phyloP scores from a whole-genome alignment of 1,140 invertebrate species.

The Diorhabda carinulata region DNA sequence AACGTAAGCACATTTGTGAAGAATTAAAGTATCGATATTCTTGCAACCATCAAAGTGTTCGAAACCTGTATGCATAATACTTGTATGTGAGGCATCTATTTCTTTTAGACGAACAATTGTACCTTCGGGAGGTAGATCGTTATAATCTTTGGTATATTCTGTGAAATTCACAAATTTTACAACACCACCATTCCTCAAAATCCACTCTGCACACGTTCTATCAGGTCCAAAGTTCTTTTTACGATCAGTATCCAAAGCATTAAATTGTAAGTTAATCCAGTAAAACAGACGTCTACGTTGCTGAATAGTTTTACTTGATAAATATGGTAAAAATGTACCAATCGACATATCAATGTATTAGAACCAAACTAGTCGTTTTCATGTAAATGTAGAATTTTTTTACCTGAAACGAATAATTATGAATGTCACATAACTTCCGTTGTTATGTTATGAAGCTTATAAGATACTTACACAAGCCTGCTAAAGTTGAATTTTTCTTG shows the following conservation, averaged over 20 bases:
- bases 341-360: not conserved
- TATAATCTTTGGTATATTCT: constrained; percentile 64
- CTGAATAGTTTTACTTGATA: not conserved
- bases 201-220: constrained; percentile 84
- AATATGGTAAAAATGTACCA: not conserved
- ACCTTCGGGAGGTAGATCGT: constrained; percentile 57
- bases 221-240: constrained; percentile 76
- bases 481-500: too few relatives aligned
- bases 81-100: constrained; percentile 73
- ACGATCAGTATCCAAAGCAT: constrained; percentile 63
- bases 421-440: too few relatives aligned
- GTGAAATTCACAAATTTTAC: constrained; percentile 62
- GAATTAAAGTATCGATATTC: constrained; percentile 59
- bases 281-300: constrained; percentile 32
- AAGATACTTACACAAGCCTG: too few relatives aligned
- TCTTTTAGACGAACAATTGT: constrained; percentile 57
- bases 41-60: constrained; percentile 62
- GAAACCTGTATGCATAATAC: constrained; percentile 76
- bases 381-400: constrained; percentile 60
- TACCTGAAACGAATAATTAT: too few relatives aligned
- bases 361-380: constrained; percentile 34
- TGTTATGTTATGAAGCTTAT: too few relatives aligned
- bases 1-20: constrained; percentile 65
- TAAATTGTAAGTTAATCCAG: constrained; percentile 57
- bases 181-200: constrained; percentile 74